These are phyloP conservation scores for Caenorhabditis panamensis DNA, from an alignment of 2,888 invertebrate genomes.

Conservation along the genomic window DNA sequence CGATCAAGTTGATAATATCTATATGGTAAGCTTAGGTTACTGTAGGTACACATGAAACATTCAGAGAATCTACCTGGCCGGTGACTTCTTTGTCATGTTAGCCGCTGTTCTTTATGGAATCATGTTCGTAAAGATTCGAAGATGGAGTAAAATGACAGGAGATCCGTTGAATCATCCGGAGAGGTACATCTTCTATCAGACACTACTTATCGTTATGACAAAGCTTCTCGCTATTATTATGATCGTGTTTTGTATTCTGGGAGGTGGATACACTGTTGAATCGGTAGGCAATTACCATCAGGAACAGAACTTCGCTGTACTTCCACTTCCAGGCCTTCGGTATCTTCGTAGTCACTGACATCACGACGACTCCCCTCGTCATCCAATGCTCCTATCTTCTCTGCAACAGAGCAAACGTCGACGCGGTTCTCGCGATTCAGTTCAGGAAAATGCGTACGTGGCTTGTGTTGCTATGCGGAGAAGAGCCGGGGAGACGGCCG, in stretches of 20 bases:
- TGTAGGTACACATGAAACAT: not conserved
- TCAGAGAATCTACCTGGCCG: constrained; percentile 24
- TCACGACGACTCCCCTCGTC: constrained; percentile 33
- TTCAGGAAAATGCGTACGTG: constrained; percentile 35
- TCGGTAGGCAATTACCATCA: no score
- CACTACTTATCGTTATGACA: constrained; percentile 19
- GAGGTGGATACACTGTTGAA: constrained; percentile 6
- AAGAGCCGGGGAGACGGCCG: constrained; percentile 18
- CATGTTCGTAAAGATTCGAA: constrained; percentile 37
- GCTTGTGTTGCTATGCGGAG: constrained; percentile 30
- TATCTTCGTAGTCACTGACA: constrained; percentile 24
- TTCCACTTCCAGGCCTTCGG: constrained; percentile 16
- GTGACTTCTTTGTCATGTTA: constrained; percentile 27
- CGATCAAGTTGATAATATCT: constrained; percentile 4
- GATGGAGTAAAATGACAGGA: constrained; percentile 37
- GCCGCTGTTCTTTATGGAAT: constrained; percentile 26
- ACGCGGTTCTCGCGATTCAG: constrained; percentile 33
- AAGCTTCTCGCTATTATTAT: constrained; percentile 17
- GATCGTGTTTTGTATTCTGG: not conserved
- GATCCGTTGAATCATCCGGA: constrained; percentile 30
- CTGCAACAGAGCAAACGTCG: constrained; percentile 37
- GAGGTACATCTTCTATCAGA: constrained; percentile 42
- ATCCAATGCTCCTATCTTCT: constrained; percentile 38
- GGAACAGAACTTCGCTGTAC: no score
- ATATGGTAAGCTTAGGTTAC: constrained; percentile 14